Conservation (phyloP, 2,113 vertebrate species). For the Sceloporus undulatus region DNA sequence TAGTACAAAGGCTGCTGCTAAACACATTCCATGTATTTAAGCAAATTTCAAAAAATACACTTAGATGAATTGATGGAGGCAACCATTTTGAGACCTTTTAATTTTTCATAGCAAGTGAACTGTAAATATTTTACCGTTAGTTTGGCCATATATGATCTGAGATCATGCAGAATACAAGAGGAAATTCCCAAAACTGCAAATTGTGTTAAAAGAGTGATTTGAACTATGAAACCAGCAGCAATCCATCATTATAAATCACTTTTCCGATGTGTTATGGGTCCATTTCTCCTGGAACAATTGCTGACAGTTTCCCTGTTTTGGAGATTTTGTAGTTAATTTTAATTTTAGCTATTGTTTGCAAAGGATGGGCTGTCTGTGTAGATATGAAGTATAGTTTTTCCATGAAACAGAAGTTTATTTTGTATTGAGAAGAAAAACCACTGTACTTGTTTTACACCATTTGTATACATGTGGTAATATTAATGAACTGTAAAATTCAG, state of each 20-base stretch:
- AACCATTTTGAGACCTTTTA: conserved; percentile 73
- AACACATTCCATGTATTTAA: conserved; percentile 83
- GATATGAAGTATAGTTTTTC: conserved; percentile 89
- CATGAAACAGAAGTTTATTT: conserved; percentile 92
- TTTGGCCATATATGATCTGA: conserved; percentile 81
- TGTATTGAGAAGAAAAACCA: conserved; percentile 89
- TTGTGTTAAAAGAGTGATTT: conserved; percentile 58
- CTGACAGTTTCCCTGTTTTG: conserved; percentile 81
- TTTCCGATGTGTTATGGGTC: conserved; percentile 80
- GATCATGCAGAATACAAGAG: conserved; percentile 75
- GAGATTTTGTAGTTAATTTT: conserved; percentile 86
- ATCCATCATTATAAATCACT: conserved; percentile 74
- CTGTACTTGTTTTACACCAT: conserved; percentile 95
- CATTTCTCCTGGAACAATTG: conserved; percentile 84
- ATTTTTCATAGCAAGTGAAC: conserved; percentile 75
- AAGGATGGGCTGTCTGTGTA: conserved; percentile 86
- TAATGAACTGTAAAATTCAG: conserved; percentile 92
- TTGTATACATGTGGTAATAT: conserved; percentile 96
- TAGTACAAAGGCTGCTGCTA: conserved; percentile 72
- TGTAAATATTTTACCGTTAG: conserved; percentile 86
- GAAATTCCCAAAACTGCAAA: conserved; percentile 61
- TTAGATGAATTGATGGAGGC: conserved; percentile 63
- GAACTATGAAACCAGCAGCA: conserved; percentile 73
- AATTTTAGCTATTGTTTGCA: conserved; percentile 85
- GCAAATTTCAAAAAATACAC: conserved; percentile 41